Evolutionary conservation across 2,888 invertebrate genomes (phyloP), one percentile per base, ranked within the genome.

Genomic region (Teleogryllus oceanicus): DNA sequence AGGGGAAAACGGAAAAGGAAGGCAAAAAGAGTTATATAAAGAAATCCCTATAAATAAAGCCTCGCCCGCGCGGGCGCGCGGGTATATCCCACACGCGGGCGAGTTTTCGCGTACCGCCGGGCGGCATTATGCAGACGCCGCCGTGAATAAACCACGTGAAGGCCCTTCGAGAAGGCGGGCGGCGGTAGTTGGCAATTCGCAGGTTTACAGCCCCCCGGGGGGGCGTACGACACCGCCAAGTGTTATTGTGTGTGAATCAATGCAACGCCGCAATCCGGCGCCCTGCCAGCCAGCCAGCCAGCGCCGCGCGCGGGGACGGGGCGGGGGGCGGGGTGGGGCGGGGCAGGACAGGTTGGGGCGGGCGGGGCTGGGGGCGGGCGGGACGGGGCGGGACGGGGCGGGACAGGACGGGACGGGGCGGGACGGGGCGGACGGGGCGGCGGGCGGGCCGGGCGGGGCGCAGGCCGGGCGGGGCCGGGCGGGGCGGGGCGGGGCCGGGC

Each of bases 1-100:
- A 62, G 62, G 62, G 62, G 62, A 62, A n/a, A 62, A 2, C 11
- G 62, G 11, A 62, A n/a, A 62, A 0, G 62, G 62, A 62, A 62
- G n/a, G 16, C 76, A 24, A 77, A 49, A 77, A 77, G 77, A 77
- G 77, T 77, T 77, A 77, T 77, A 50, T 62, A 62, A n/a, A 77
- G 49, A 49, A 77, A 77, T 77, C 18, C 77, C 76, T 24, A 76
- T 76, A 76, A 76, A 76, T 76, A 21, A 24, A 37, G 10, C 24
- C 76, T 13, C 24, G 21, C 21, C 3, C 76, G 76, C 76, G 24
- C n/a, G 76, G 76, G 37, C 21, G 24, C 16, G 18, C 16, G 24
- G 37, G 76, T n/a, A 24, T n/a, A n/a, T 18, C 21, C 76, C 18
- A 37, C 37, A 8, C 37, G 37, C 37, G 37, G 37, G 8, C 37